These are phyloP conservation scores for Scaptomyza reducta DNA, from an alignment of 2,888 invertebrate genomes.

Conservation along the genomic window DNA sequence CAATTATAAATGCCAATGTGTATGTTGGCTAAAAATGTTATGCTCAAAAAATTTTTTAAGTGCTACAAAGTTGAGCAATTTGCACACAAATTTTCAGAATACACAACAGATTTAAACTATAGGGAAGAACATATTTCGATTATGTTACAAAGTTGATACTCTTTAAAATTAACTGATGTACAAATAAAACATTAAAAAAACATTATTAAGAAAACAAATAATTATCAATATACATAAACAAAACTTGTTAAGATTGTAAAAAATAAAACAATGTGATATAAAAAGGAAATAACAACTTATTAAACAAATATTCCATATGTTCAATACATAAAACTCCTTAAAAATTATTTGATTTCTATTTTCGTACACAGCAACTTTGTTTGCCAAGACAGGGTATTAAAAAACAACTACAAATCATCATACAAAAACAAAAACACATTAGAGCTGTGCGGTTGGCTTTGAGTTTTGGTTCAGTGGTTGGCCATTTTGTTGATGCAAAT, in stretches of 20 bases:
- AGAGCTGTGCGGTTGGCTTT: slow-evolving; percentile 28
- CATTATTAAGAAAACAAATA: no score
- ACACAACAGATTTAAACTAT: slow-evolving; percentile 20
- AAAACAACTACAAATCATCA: slow-evolving; percentile 13
- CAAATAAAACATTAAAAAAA: no score
- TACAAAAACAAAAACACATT: background rate
- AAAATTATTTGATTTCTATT: background rate
- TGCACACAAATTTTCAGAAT: slow-evolving; percentile 39
- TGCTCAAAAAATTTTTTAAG: slow-evolving; percentile 28
- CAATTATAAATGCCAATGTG: slow-evolving; percentile 10
- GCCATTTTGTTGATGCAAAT: slow-evolving; percentile 63
- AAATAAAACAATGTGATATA: background rate
- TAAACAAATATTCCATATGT: background rate
- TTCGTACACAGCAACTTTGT: background rate
- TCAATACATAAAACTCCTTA: background rate
- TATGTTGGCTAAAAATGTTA: slow-evolving; percentile 8
- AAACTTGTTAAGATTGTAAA: no score
- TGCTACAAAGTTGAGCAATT: slow-evolving; percentile 47
- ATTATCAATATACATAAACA: no score
- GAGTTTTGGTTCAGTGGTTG: slow-evolving; percentile 35
- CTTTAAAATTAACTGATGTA: slow-evolving; percentile 5
- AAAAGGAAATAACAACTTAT: background rate
- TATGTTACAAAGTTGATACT: slow-evolving; percentile 16
- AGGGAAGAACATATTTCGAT: slow-evolving; percentile 2
- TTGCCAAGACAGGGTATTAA: slow-evolving; percentile 21